Evolutionary conservation across 1,140 invertebrate species (phyloP), one percentile per base, ranked within the genome.

Genomic region (Palaemon carinicauda): DNA sequence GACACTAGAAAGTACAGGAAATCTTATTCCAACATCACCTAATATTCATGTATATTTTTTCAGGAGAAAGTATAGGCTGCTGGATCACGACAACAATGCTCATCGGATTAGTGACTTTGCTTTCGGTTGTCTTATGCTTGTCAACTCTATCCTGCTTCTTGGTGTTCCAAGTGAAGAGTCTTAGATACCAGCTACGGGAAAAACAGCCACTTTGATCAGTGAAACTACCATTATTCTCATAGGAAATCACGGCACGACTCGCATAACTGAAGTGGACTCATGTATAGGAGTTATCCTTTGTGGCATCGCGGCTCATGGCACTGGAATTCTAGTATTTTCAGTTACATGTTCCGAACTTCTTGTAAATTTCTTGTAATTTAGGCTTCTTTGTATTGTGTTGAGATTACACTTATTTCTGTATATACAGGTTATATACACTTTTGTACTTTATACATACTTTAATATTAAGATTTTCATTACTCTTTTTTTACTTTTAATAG

Each of bases 101-200:
- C 5, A 17, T 79, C 21, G 77, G 50, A 29, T 21, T 79, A 27
- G 52, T 17, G 24, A 29, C 27, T 53, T 14, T 79, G 9, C 27
- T 54, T 14, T 79, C 50, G 27, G 77, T 79, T 21, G 51, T 79
- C 21, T 9, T 79, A 14, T 50, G 10, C 21, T 52, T 79, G 9
- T 79, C 77, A 54, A 54, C 77, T 14, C 77, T 79, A 19, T 27
- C 52, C 31, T 79, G 77, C 31, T 79, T 56, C 29, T 17, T 79
- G 19, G 77, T 79, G 9, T 53, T 53, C 24, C 52, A 79, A 29
- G 15, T 79, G 50, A 79, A 54, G 50, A 51, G 24, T 29, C 27
- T 79, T 1, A n/a, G 77, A 14, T 31, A 79, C 24, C 41, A 79
- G 52, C 54, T 79, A 29, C 52, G 54, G 29, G 77, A 52, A 27